Evolutionary conservation across 2,113 vertebrate genomes (phyloP).

Genomic region (Meles meles): DNA sequence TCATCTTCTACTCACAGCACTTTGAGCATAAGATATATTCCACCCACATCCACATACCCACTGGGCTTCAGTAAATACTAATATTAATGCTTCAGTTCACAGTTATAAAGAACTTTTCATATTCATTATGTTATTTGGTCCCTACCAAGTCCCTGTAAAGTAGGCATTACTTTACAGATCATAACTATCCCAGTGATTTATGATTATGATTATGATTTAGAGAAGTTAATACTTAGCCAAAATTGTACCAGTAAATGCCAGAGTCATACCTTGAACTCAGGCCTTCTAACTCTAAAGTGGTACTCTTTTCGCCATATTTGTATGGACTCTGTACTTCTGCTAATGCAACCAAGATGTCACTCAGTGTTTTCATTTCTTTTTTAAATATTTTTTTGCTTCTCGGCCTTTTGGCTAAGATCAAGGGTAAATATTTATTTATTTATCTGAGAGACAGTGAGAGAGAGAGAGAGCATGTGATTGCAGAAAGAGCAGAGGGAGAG

Average conservation of each 20-base stretch:
- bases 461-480: background rate
- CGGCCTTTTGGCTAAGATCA: no score
- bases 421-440: no score
- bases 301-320: background rate
- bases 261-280: background rate
- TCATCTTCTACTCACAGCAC: background rate
- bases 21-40: background rate
- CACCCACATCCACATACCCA: background rate
- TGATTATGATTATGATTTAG: background rate
- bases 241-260: background rate
- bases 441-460: background rate
- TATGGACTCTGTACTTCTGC: background rate
- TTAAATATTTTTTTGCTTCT: background rate
- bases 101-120: background rate
- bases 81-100: background rate
- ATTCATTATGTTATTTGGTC: background rate
- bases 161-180: background rate
- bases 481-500: background rate
- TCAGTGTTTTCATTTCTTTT: background rate
- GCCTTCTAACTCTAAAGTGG: background rate
- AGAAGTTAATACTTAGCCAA: background rate
- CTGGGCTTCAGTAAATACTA: background rate
- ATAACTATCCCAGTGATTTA: background rate
- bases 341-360: background rate
- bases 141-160: background rate